These are phyloP conservation scores for Corynorhinus townsendii DNA, from an alignment of 2,113 vertebrate genomes.

Conservation along the genomic window DNA sequence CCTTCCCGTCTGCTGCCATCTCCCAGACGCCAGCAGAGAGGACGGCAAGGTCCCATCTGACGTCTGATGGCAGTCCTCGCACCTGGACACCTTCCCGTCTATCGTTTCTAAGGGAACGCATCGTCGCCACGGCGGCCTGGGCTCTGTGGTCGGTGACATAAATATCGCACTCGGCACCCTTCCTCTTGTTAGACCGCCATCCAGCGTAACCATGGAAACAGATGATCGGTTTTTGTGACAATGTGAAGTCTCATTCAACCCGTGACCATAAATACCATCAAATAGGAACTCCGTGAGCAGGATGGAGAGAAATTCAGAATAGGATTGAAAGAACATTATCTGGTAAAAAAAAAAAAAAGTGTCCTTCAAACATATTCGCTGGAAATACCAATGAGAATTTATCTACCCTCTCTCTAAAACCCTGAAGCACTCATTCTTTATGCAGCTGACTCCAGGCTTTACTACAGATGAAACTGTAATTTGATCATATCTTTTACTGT, in stretches of 20 bases:
- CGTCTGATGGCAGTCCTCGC: background rate
- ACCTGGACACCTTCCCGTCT: background rate
- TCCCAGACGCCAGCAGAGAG: background rate
- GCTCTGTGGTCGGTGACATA: background rate
- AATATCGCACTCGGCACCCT: background rate
- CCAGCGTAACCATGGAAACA: background rate
- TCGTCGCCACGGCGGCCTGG: background rate
- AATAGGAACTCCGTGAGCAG: background rate
- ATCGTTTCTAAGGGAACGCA: background rate
- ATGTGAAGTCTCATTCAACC: background rate
- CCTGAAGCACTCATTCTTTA: background rate
- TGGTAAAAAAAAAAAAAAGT: slow-evolving; percentile 10
- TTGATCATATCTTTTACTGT: background rate
- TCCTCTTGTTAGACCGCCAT: background rate
- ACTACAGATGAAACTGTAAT: background rate
- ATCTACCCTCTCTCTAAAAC: background rate
- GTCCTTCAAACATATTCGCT: background rate
- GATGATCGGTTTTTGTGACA: background rate
- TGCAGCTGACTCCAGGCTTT: background rate
- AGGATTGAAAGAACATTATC: background rate
- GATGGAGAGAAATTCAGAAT: slow-evolving; percentile 4
- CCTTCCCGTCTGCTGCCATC: background rate
- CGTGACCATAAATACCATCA: background rate
- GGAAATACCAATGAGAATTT: slow-evolving; percentile 4
- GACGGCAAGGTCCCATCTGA: background rate